These are phyloP conservation scores for Cybosia mesomella DNA, from an alignment of 2,888 invertebrate genomes.

Conservation along the genomic window DNA sequence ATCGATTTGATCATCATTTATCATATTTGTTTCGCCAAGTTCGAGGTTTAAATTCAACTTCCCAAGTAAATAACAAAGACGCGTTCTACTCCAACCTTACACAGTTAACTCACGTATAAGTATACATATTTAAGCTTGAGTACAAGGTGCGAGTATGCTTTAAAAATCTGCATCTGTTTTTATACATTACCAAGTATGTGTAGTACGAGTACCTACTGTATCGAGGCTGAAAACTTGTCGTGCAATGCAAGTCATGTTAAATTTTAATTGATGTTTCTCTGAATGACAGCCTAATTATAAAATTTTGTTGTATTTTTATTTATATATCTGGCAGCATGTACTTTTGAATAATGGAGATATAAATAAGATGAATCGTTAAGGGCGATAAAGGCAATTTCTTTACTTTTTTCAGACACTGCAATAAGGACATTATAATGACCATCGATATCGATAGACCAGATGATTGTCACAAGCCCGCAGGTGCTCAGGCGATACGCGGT, in stretches of 20 bases:
- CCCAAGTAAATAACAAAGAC: neutral
- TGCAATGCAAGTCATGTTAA: no score
- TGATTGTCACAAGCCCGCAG: slow-evolving; percentile 65
- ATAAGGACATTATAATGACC: no score
- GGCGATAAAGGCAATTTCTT: neutral
- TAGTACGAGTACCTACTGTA: no score
- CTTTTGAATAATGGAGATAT: neutral
- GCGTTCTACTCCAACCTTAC: neutral
- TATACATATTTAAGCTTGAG: no score
- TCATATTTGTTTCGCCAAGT: slow-evolving; percentile 16
- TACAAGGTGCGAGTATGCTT: no score
- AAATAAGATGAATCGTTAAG: neutral
- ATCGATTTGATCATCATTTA: slow-evolving; percentile 30
- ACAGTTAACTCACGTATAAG: neutral
- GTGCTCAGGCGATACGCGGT: slow-evolving; percentile 62
- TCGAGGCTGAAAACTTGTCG: no score
- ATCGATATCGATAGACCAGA: slow-evolving; percentile 58
- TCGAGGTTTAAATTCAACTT: neutral
- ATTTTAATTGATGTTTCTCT: no score
- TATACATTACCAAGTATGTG: no score
- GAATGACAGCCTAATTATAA: no score
- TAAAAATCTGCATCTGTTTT: no score
- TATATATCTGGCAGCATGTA: neutral
- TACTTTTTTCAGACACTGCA: no score
- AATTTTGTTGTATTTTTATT: no score